Conservation (phyloP, 2,113 vertebrate genomes). For the Donacobius atricapilla region DNA sequence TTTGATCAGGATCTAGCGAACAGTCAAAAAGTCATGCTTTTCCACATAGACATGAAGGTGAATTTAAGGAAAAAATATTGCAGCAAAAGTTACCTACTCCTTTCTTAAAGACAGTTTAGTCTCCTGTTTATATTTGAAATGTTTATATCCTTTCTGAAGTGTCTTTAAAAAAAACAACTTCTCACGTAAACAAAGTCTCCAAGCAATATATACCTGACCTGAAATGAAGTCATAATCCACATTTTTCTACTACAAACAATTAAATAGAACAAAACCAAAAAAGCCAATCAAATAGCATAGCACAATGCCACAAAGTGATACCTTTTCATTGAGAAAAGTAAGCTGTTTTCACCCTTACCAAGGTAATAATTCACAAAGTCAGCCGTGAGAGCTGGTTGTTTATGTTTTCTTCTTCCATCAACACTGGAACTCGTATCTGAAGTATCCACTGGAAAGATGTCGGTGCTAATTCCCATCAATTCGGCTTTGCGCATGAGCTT, state of each 20-base stretch:
- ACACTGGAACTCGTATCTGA: slow-evolving; percentile 92
- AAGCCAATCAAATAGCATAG: background rate
- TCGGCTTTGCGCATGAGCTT: slow-evolving; percentile 98
- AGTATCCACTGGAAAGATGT: slow-evolving; percentile 96
- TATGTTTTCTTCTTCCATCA: slow-evolving; percentile 94
- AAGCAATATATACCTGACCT: background rate
- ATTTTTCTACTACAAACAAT: background rate
- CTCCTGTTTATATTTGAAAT: background rate
- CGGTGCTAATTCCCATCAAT: slow-evolving; percentile 97
- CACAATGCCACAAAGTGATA: background rate
- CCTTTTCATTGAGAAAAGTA: background rate
- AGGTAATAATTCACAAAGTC: slow-evolving; percentile 99
- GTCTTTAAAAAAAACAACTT: background rate
- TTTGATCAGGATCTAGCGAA: background rate
- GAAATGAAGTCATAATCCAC: background rate
- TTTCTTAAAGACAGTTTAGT: background rate
- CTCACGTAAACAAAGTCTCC: background rate
- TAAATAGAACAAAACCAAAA: background rate
- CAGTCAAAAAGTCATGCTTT: background rate
- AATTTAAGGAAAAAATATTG: background rate
- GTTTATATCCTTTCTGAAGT: background rate
- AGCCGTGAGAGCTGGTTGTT: slow-evolving; percentile 93
- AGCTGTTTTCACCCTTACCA: slow-evolving; percentile 72
- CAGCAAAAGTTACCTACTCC: background rate
- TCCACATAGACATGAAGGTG: background rate